These are phyloP conservation scores for Xenopus petersii DNA, from an alignment of 2,797 vertebrate genomes.

Conservation along the genomic window DNA sequence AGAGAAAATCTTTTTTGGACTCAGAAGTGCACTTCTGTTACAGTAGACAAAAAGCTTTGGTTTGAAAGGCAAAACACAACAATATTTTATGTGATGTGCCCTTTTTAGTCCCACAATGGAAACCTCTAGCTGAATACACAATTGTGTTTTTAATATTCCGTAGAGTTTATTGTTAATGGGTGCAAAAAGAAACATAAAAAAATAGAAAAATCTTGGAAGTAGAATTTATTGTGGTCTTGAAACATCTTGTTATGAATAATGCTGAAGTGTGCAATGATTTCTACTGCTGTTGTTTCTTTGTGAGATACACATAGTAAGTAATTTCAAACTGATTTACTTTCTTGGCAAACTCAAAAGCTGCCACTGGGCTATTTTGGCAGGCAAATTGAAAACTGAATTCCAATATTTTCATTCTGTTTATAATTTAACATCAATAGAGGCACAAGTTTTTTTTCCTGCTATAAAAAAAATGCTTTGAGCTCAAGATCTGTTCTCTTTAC, in stretches of 20 bases:
- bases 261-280: constrained; percentile 31
- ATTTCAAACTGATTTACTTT: constrained; percentile 42
- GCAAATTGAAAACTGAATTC: constrained; percentile 18
- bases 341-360: constrained; percentile 38
- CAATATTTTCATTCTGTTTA: constrained; percentile 39
- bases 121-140: not conserved
- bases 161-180: constrained; percentile 10
- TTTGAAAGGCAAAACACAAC: not conserved
- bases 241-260: constrained; percentile 36
- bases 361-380: constrained; percentile 43
- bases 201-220: constrained; percentile 31
- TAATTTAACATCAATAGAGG: constrained; percentile 21
- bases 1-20: not conserved
- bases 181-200: not conserved
- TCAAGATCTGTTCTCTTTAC: too few relatives aligned
- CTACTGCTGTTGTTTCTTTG: constrained; percentile 29
- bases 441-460: not conserved
- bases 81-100: not conserved
- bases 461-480: not conserved
- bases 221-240: constrained; percentile 30
- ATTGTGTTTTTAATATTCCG: not conserved
- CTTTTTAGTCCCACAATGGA: not conserved
- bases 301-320: constrained; percentile 22
- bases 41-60: not conserved
- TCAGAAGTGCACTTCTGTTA: not conserved